These are phyloP conservation scores for Acrossocheilus wenchowensis DNA, from an alignment of 2,797 vertebrate species.

Conservation along the genomic window DNA sequence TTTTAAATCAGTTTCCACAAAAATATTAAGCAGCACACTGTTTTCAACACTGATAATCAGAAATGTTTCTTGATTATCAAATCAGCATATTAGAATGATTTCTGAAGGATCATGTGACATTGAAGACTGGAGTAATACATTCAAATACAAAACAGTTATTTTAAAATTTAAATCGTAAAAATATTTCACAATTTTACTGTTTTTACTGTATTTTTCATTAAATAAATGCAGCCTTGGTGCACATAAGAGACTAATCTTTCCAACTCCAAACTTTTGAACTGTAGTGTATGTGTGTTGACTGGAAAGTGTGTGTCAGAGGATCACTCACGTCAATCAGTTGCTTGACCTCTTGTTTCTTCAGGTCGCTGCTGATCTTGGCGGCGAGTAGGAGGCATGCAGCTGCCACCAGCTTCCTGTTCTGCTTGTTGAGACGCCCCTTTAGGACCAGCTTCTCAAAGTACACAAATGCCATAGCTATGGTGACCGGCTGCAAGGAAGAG, in stretches of 20 bases:
- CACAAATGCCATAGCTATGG: conserved; percentile 93
- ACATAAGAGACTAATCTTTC: not conserved
- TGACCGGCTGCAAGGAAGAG: conserved; percentile 89
- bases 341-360: conserved; percentile 91
- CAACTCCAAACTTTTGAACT: not conserved
- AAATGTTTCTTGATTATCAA: not conserved
- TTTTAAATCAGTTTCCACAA: not conserved
- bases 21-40: not conserved
- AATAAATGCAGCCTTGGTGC: not conserved
- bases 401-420: conserved; percentile 96
- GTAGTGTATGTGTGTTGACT: not conserved
- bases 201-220: not conserved
- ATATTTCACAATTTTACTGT: no score
- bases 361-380: conserved; percentile 97
- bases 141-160: not conserved
- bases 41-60: not conserved
- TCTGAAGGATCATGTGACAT: not conserved
- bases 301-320: not conserved
- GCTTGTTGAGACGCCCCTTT: conserved; percentile 95
- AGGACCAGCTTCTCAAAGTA: conserved; percentile 99
- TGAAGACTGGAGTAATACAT: not conserved
- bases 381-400: conserved; percentile 92
- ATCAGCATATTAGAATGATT: not conserved
- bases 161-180: not conserved
- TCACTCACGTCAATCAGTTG: conserved; percentile 94